Evolutionary conservation across 1,140 invertebrate genomes (phyloP).

Genomic region (Pygmarrhopalites habei): DNA sequence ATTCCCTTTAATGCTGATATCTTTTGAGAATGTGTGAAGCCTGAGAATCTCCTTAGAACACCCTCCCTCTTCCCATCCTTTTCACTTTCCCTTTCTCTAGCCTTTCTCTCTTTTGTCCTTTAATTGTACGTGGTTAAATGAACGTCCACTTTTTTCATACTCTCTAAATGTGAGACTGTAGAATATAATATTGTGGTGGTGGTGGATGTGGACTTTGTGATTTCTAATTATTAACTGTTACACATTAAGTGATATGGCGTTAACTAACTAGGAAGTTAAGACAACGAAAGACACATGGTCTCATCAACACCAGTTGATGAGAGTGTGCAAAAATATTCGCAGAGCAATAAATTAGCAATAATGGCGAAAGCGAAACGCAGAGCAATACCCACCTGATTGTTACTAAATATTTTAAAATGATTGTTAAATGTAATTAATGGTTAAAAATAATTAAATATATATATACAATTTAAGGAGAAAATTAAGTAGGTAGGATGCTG

Average conservation of each 20-base stretch:
- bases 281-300: neutral
- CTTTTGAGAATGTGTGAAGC: no score
- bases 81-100: neutral
- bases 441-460: neutral
- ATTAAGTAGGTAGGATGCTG: neutral
- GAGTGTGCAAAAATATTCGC: neutral
- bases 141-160: neutral
- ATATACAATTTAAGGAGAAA: neutral
- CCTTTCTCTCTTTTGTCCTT: no score
- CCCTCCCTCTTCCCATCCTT: neutral
- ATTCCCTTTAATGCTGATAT: no score
- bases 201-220: no score
- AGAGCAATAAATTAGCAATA: conserved; percentile 7
- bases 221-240: no score
- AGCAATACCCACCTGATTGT: conserved; percentile 8
- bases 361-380: neutral
- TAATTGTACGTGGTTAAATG: neutral
- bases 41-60: no score
- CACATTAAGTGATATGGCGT: no score
- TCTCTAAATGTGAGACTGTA: no score
- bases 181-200: no score
- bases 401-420: neutral
- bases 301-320: neutral
- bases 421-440: neutral
- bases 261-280: neutral